A percentile compares a stretch with the other conserved stretches of the same genome.
phyloP scores from a whole-genome alignment of 2,113 vertebrate species.

The Hirundichthys speculiger region DNA sequence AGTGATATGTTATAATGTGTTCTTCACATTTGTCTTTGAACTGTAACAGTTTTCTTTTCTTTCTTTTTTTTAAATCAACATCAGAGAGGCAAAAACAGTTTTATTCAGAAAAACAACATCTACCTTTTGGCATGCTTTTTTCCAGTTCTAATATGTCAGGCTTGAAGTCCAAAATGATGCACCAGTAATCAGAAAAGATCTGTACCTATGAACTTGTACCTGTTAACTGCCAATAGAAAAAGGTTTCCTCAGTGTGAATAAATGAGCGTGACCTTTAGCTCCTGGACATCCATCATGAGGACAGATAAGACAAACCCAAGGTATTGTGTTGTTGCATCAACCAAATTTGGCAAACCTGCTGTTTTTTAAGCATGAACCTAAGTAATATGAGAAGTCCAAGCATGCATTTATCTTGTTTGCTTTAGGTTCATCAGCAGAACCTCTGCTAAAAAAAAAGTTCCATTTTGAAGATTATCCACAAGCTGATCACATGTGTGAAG shows the following conservation, averaged over 20 bases:
- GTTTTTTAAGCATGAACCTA: constrained; percentile 38
- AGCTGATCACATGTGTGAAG: not conserved
- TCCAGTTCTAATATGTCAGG: too few relatives aligned
- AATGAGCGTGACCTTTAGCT: constrained; percentile 82
- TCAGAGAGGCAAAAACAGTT: too few relatives aligned
- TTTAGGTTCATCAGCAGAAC: constrained; percentile 10
- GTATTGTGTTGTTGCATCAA: constrained; percentile 57
- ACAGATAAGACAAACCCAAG: constrained; percentile 67
- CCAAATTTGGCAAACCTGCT: constrained; percentile 47
- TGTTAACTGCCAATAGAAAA: constrained; percentile 68
- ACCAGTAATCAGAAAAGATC: constrained; percentile 1
- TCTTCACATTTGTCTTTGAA: not conserved
- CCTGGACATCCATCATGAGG: constrained; percentile 78
- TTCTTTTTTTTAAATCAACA: too few relatives aligned
- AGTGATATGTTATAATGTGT: not conserved
- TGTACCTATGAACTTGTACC: constrained; percentile 10
- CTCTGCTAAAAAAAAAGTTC: not conserved
- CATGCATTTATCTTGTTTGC: constrained; percentile 16
- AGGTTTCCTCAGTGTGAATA: constrained; percentile 82
- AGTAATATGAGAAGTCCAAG: constrained; percentile 30
- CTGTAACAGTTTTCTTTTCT: not conserved
- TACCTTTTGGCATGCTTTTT: too few relatives aligned
- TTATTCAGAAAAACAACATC: too few relatives aligned
- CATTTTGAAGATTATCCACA: constrained; percentile 21
- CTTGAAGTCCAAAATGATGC: constrained; percentile 12